Base-by-base conservation (phyloP, 1,140 invertebrate genomes). In the Procambarus virginalis region DNA sequence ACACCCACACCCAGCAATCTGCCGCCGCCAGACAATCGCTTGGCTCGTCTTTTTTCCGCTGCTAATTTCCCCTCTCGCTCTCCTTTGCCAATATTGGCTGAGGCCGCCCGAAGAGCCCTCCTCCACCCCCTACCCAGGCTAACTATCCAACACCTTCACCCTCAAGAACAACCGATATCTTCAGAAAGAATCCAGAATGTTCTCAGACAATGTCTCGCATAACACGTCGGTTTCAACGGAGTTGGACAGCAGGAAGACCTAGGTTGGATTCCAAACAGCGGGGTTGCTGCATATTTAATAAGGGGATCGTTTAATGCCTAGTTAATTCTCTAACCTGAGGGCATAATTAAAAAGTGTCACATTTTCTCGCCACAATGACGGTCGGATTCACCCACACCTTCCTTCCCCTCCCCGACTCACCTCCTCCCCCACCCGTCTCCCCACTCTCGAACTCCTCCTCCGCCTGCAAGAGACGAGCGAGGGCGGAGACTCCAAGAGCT, bases 271-370 rank as follows among this genome's bases (percentile, higher is more conserved):
- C 84, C 4, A 12, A n/a, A 75, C 34, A 85, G 2, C 84, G 84
- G 84, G 84, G 84, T 85, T 60, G 55, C 73, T 55, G 45, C 49
- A 76, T 85, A 85, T 85, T 85, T 85, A 85, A 85, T 85, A 85
- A 85, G 84, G 55, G 84, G 55, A 85, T 85, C 84, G 87, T 77
- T 84, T 84, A 89, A 84, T 78, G 87, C 80, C 81, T 83, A 89
- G 80, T 89, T 89, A 89, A 89, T 89, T 84, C 80, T 84, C 46
- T 83, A 84, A 64, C 81, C 87, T 78, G 87, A 75, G 87, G 87
- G 81, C 87, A 89, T 89, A 89, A 89, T 89, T 89, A 89, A 89
- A 89, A 89, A 89, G 80, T 84, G 80, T 89, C 87, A 89, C 81
- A 89, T 89, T 89, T 89, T 89, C 86, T 76, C 86, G 64, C 79